phyloP scores from a whole-genome alignment of 1,140 invertebrate species.

The Lasaia peninsularis region DNA sequence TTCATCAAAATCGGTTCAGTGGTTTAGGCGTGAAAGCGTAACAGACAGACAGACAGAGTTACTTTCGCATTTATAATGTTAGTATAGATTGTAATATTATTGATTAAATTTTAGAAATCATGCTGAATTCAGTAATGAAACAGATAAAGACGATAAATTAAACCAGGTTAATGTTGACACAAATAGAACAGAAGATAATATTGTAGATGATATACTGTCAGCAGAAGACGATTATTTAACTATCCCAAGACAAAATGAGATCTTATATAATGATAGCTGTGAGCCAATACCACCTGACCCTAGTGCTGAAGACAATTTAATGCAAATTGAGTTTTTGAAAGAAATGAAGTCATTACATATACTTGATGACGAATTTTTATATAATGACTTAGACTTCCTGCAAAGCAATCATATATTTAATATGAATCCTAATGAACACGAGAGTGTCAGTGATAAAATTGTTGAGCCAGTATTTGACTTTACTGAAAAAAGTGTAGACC shows the following conservation, averaged over 20 bases:
- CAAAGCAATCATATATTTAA: slow-evolving; percentile 59
- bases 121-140: slow-evolving; percentile 30
- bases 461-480: slow-evolving; percentile 57
- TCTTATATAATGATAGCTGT: slow-evolving; percentile 32
- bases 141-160: slow-evolving; percentile 35
- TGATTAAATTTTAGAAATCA: slow-evolving; percentile 44
- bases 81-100: no score
- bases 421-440: slow-evolving; percentile 46
- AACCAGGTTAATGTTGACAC: slow-evolving; percentile 35
- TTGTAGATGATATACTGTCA: slow-evolving; percentile 63
- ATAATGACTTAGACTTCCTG: slow-evolving; percentile 64
- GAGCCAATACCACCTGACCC: slow-evolving; percentile 25
- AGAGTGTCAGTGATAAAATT: slow-evolving; percentile 46
- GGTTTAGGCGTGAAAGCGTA: no score
- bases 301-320: slow-evolving; percentile 47
- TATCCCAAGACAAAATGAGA: slow-evolving; percentile 38
- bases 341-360: slow-evolving; percentile 62
- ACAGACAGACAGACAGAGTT: no score
- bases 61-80: no score
- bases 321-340: slow-evolving; percentile 62
- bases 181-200: slow-evolving; percentile 58
- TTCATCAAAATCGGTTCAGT: no score
- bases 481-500: slow-evolving; percentile 45
- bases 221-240: slow-evolving; percentile 64
- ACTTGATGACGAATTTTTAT: slow-evolving; percentile 60